A percentile compares a stretch with the other conserved stretches of the same genome.
Conservation (phyloP, 1,140 invertebrate genomes). For the Contarinia nasturtii region DNA sequence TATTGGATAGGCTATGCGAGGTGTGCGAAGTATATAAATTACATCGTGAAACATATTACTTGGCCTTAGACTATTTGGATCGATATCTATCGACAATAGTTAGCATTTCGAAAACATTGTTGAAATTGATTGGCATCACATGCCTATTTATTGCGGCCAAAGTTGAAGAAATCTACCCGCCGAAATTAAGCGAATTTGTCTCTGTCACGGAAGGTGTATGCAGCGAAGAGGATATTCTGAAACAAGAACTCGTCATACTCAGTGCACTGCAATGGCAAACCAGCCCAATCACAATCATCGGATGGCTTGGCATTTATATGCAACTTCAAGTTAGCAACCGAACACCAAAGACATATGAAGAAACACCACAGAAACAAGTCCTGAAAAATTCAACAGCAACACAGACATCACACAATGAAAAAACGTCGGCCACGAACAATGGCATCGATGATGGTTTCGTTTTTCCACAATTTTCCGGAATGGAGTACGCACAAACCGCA, state of each 20-base stretch:
- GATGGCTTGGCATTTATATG: constrained; percentile 86
- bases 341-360: constrained; percentile 21
- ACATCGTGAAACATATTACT: constrained; percentile 89
- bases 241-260: constrained; percentile 75
- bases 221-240: constrained; percentile 68
- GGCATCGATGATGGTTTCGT: constrained; percentile 49
- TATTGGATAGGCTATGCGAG: constrained; percentile 96
- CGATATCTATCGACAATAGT: constrained; percentile 44
- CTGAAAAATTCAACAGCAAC: constrained; percentile 1
- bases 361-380: constrained; percentile 2
- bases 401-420: too few relatives aligned
- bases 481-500: constrained; percentile 62
- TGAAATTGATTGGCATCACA: constrained; percentile 53
- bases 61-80: constrained; percentile 90
- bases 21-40: constrained; percentile 92
- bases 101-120: constrained; percentile 17
- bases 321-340: constrained; percentile 49
- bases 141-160: constrained; percentile 93
- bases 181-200: constrained; percentile 86
- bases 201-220: constrained; percentile 97
- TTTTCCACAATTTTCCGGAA: constrained; percentile 68
- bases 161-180: constrained; percentile 97
- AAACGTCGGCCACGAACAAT: constrained; percentile 20
- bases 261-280: constrained; percentile 83
- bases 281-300: constrained; percentile 72